A percentile compares a stretch with the other conserved stretches of the same genome.
Evolutionary conservation across 2,113 vertebrate species (phyloP).

Genomic region (Cynocephalus volans): DNA sequence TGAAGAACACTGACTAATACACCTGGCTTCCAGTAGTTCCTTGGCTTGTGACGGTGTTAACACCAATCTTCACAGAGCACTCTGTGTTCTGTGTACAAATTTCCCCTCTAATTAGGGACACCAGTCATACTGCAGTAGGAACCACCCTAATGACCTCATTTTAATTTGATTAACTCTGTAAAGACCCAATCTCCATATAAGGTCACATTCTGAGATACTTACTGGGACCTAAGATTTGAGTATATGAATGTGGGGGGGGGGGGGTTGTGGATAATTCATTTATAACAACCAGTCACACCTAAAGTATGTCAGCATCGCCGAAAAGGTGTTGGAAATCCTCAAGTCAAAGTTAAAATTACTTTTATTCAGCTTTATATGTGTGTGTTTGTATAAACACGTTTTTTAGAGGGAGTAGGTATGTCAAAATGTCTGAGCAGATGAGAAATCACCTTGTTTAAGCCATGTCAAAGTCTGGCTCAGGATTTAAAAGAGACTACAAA

Average conservation of each 20-base stretch:
- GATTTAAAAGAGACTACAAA: neutral
- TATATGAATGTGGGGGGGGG: neutral
- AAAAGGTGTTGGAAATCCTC: neutral
- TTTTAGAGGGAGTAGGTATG: neutral
- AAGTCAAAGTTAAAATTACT: slow-evolving; percentile 11
- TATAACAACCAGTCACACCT: neutral
- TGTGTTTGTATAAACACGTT: neutral
- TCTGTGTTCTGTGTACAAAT: neutral
- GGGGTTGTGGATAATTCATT: neutral
- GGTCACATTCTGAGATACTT: neutral
- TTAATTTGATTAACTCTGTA: neutral
- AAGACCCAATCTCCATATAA: neutral
- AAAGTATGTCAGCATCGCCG: neutral
- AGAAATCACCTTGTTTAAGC: neutral
- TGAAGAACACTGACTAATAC: neutral
- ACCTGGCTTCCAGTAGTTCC: neutral
- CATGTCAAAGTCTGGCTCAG: neutral
- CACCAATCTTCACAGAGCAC: too few relatives aligned
- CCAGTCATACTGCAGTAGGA: neutral
- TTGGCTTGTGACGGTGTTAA: neutral
- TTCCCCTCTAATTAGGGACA: neutral
- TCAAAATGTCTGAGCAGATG: neutral
- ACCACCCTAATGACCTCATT: neutral
- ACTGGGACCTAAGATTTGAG: neutral
- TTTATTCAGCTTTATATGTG: neutral